Evolutionary conservation across 1,140 invertebrate genomes (phyloP).

Genomic region (Himalopsyche phryganea): DNA sequence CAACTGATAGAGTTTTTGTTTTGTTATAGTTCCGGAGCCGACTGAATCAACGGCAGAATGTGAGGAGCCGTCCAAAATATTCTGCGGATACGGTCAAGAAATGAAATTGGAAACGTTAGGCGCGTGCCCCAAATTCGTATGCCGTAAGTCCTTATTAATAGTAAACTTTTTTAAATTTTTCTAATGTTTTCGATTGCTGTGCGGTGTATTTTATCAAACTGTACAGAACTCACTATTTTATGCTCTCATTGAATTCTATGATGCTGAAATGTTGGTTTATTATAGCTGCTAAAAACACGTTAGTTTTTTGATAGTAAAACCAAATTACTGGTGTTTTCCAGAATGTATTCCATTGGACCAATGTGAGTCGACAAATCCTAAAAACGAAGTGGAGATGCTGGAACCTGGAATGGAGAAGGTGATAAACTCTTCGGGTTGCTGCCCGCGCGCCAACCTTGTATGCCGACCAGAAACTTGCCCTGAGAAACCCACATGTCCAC

Average conservation of each 20-base stretch:
- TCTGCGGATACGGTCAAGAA: constrained; percentile 66
- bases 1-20: too few relatives aligned
- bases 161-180: background rate
- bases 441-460: constrained; percentile 55
- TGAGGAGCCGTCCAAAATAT: constrained; percentile 59
- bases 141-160: constrained; percentile 52
- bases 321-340: too few relatives aligned
- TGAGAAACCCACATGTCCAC: constrained; percentile 52
- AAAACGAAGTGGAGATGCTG: constrained; percentile 46
- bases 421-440: constrained; percentile 64
- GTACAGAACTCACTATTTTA: too few relatives aligned
- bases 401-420: constrained; percentile 59
- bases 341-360: constrained; percentile 68
- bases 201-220: too few relatives aligned
- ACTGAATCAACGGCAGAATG: constrained; percentile 51
- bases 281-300: too few relatives aligned
- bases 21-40: constrained; percentile 52
- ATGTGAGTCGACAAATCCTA: constrained; percentile 53
- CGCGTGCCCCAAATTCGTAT: constrained; percentile 66
- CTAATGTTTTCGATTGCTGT: too few relatives aligned
- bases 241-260: too few relatives aligned
- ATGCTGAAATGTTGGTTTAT: too few relatives aligned
- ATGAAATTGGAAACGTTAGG: constrained; percentile 60
- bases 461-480: constrained; percentile 64
- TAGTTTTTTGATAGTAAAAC: too few relatives aligned